These are phyloP conservation scores for Uloborus plumipes DNA, from an alignment of 2,888 invertebrate species.

Conservation along the genomic window DNA sequence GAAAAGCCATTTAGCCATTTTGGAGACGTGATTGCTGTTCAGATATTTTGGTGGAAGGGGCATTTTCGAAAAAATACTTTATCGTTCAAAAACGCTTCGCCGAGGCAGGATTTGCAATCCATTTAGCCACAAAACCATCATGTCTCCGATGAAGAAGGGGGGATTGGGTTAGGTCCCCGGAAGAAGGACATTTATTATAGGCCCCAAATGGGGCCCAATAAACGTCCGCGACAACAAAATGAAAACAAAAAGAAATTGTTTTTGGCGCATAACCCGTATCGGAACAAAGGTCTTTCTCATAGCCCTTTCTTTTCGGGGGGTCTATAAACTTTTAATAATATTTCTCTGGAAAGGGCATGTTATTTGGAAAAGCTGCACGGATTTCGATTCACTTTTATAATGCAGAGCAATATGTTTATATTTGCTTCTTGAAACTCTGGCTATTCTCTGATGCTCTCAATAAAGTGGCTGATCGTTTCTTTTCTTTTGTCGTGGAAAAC, in stretches of 20 bases:
- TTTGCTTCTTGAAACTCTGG: no score
- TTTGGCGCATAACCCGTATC: no score
- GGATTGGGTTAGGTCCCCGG: conserved; percentile 8
- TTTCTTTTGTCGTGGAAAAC: no score
- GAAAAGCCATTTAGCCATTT: conserved; percentile 46
- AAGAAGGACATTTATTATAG: conserved; percentile 32
- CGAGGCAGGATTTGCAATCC: conserved; percentile 52
- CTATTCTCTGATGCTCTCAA: no score
- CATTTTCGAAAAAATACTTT: conserved; percentile 30
- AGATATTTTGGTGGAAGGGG: conserved; percentile 22
- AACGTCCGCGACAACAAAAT: conserved; percentile 30
- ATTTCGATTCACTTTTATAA: no score
- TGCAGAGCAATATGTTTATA: no score
- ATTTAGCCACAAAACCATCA: conserved; percentile 47
- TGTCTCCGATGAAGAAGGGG: conserved; percentile 21
- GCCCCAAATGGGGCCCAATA: conserved; percentile 42
- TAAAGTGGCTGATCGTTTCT: no score
- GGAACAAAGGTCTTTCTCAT: no score
- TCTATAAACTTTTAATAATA: no score
- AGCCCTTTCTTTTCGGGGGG: no score
- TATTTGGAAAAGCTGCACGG: no score
- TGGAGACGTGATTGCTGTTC: conserved; percentile 45
- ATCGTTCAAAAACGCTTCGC: conserved; percentile 41
- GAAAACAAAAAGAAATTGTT: conserved; percentile 34
- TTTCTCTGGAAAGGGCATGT: no score